Evolutionary conservation across 2,113 vertebrate species (phyloP).

Genomic region (Trachemys scripta): DNA sequence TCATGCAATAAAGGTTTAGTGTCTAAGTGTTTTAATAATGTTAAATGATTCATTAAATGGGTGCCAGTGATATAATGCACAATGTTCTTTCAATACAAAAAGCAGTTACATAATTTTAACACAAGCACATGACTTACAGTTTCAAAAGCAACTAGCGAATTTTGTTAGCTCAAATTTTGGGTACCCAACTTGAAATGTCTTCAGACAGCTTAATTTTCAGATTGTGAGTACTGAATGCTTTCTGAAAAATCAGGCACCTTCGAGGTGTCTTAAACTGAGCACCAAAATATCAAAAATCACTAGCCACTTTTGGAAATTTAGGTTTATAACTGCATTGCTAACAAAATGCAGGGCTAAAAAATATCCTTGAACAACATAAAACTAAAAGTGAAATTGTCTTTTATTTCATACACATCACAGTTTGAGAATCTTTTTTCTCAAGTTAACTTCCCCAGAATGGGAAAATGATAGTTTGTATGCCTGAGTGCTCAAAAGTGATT

Average conservation of each 20-base stretch:
- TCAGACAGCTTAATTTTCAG: not conserved
- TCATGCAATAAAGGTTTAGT: slow-evolving; percentile 3
- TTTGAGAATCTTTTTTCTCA: not conserved
- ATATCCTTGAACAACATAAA: not conserved
- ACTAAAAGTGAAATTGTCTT: not conserved
- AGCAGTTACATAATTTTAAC: not conserved
- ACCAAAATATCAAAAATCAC: not conserved
- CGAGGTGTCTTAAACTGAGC: not conserved
- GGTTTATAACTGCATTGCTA: not conserved
- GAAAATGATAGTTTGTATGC: not conserved
- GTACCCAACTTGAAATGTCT: not conserved
- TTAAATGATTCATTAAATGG: slow-evolving; percentile 18
- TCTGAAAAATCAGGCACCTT: not conserved
- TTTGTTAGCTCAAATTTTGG: not conserved
- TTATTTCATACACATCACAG: not conserved
- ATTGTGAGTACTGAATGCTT: not conserved
- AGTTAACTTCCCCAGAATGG: not conserved
- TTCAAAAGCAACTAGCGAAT: not conserved
- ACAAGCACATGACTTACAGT: not conserved
- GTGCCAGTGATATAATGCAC: not conserved
- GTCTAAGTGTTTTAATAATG: slow-evolving; percentile 19
- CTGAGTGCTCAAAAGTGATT: slow-evolving; percentile 37
- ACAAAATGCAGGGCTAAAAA: not conserved
- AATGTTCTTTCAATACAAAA: not conserved
- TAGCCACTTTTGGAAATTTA: not conserved